phyloP scores from a whole-genome alignment of 2,888 invertebrate genomes.

The Rhogogaster chlorosoma region DNA sequence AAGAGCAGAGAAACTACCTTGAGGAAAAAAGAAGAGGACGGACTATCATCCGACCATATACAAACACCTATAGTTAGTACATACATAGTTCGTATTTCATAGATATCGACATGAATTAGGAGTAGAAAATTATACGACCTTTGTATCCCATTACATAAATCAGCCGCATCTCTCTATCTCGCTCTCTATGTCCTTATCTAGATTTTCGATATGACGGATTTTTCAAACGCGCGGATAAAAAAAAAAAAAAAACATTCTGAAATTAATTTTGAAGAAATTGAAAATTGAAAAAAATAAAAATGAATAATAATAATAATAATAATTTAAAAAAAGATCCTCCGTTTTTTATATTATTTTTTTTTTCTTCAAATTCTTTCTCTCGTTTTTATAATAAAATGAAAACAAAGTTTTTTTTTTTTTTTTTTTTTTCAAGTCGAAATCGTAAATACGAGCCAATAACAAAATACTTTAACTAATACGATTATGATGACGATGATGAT shows the following conservation, averaged over 20 bases:
- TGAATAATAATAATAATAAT: no score
- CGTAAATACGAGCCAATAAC: background rate
- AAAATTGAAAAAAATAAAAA: no score
- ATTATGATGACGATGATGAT: background rate
- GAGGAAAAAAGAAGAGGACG: background rate
- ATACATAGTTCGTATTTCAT: background rate
- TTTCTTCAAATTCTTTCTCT: background rate
- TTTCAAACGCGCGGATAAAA: background rate
- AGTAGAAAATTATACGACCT: constrained; percentile 12
- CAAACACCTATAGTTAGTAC: background rate
- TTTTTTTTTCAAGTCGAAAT: background rate
- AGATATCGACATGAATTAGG: background rate
- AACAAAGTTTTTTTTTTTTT: no score
- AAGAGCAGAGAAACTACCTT: background rate
- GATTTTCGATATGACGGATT: background rate
- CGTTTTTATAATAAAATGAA: background rate
- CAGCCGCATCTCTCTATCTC: background rate
- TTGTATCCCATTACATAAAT: constrained; percentile 7
- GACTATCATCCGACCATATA: background rate
- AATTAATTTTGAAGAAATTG: no score
- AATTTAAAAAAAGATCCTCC: no score
- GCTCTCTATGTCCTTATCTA: background rate
- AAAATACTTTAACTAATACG: background rate
- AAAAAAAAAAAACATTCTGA: no score
- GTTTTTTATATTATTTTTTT: no score